phyloP scores from a whole-genome alignment of 2,797 vertebrate genomes.

The Sebastiscus tertius region DNA sequence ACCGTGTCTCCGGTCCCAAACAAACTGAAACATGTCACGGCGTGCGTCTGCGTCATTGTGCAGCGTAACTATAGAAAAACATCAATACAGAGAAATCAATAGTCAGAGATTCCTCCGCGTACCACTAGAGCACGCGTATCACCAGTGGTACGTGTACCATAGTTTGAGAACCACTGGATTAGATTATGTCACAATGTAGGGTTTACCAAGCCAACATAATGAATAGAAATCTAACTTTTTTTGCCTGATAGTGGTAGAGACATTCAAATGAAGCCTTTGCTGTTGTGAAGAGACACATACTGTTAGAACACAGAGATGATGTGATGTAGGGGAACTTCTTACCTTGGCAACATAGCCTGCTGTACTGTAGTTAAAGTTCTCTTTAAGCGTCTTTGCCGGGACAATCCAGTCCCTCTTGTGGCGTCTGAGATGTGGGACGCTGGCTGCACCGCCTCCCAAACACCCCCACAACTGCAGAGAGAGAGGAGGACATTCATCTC shows the following conservation, averaged over 20 bases:
- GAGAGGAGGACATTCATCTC: background rate
- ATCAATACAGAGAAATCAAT: too few relatives aligned
- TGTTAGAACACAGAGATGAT: background rate
- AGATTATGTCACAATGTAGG: background rate
- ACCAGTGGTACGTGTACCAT: too few relatives aligned
- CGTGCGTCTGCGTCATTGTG: too few relatives aligned
- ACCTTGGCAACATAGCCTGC: slow-evolving; percentile 82
- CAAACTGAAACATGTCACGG: too few relatives aligned
- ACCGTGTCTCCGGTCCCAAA: too few relatives aligned
- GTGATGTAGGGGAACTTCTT: slow-evolving; percentile 50
- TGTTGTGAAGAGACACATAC: background rate
- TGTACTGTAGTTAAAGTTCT: slow-evolving; percentile 84
- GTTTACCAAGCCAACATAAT: background rate
- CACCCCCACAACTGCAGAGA: slow-evolving; percentile 16
- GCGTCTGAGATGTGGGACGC: slow-evolving; percentile 38
- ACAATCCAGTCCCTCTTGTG: slow-evolving; percentile 88
- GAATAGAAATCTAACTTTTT: background rate
- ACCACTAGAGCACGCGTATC: too few relatives aligned
- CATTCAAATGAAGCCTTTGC: background rate
- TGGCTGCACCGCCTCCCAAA: background rate
- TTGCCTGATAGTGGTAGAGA: background rate
- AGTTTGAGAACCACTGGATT: too few relatives aligned
- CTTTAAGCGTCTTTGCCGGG: slow-evolving; percentile 79
- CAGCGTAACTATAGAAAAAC: too few relatives aligned
- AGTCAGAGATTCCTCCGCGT: too few relatives aligned